Conservation (phyloP, 2,113 vertebrate species). For the Chlorocebus sabaeus region DNA sequence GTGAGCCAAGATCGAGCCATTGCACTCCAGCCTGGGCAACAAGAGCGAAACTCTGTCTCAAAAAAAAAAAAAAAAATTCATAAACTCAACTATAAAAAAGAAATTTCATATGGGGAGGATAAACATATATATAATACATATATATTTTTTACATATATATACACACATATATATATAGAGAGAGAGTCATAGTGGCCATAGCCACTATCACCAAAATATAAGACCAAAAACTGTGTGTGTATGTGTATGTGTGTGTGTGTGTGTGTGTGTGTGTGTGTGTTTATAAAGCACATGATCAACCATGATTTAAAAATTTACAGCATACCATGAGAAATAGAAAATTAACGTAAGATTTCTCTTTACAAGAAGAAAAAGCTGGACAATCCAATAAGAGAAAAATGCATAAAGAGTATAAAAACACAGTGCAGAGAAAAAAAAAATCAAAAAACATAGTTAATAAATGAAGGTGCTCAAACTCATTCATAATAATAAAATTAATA, state of each 20-base stretch:
- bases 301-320: neutral
- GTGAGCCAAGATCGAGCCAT: too few species aligned
- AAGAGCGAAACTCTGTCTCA: accelerated
- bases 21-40: too few species aligned
- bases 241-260: too few species aligned
- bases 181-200: too few species aligned
- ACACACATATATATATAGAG: neutral
- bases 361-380: neutral
- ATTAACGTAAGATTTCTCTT: neutral
- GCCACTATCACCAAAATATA: too few species aligned
- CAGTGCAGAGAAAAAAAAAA: neutral
- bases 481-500: neutral
- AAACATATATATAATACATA: neutral
- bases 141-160: neutral
- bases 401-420: neutral
- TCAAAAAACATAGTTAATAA: neutral
- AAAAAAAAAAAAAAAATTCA: neutral
- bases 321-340: neutral
- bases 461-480: neutral
- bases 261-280: too few species aligned
- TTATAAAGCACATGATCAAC: too few species aligned
- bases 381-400: neutral
- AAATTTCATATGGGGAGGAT: neutral
- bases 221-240: too few species aligned
- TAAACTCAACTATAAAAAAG: neutral